phyloP scores from a whole-genome alignment of 2,888 invertebrate species.

The Tortrix viridana region DNA sequence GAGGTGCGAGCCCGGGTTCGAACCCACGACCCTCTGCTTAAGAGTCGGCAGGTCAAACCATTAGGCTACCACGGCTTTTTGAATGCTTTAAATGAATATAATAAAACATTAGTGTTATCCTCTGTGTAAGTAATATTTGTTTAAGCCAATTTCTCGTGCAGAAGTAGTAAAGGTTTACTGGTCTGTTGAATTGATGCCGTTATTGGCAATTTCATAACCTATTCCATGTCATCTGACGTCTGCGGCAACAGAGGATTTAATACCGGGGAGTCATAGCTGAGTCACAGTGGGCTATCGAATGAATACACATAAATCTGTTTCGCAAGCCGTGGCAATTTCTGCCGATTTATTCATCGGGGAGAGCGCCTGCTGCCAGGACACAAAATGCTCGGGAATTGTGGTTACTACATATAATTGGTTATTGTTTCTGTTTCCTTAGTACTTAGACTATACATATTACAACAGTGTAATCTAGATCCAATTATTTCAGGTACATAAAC shows the following conservation, averaged over 20 bases:
- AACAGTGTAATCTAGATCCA: conserved; percentile 4
- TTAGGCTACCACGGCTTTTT: too few species aligned
- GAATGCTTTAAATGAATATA: too few species aligned
- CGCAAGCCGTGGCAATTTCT: conserved; percentile 42
- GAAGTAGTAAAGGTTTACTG: conserved; percentile 6
- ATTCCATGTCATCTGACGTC: conserved; percentile 33
- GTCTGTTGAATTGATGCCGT: conserved; percentile 7
- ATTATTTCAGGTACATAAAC: neutral
- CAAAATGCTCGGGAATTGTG: conserved; percentile 27
- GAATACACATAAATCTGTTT: conserved; percentile 39
- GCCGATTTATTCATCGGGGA: conserved; percentile 40
- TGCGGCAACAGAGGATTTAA: conserved; percentile 37
- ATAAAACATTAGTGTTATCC: too few species aligned
- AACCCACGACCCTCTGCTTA: too few species aligned
- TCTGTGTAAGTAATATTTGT: neutral
- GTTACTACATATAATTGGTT: conserved; percentile 17
- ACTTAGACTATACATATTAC: neutral
- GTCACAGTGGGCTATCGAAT: conserved; percentile 38
- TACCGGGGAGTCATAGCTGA: conserved; percentile 44
- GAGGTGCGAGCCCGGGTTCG: too few species aligned
- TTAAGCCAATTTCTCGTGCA: neutral
- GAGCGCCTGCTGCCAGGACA: conserved; percentile 41
- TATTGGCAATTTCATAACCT: conserved; percentile 35
- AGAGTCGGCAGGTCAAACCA: too few species aligned
- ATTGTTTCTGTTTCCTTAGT: conserved; percentile 18